Evolutionary conservation across 2,888 invertebrate genomes (phyloP), one percentile per base, ranked within the genome.

Genomic region (Monopis laevigella): DNA sequence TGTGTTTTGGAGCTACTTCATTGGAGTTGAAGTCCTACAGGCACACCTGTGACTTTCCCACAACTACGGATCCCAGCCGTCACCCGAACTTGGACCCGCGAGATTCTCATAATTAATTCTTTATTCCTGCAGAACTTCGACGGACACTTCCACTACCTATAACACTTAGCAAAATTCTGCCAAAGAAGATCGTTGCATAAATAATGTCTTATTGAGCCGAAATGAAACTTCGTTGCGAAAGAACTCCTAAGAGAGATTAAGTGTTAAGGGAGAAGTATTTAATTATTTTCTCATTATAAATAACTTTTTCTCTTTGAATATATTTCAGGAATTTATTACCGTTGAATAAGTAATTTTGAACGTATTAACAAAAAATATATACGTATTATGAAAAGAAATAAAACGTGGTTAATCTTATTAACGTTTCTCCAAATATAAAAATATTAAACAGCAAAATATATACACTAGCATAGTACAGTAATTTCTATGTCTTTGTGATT

Each of bases 21-120:
- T 32, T 32, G 32, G n/a, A n/a, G n/a, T 10, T 24, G 6, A 16
- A 12, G 11, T 14, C 18, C 34, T 21, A 19, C 21, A 48, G 66
- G 53, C 67, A 64, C 78, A 78, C 77, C 78, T 78, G 78, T 63
- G 60, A 54, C 68, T 59, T 66, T 77, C 78, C 77, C 78, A 78
- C 78, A 74, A 73, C 74, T 70, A 72, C 72, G 72, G 68, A 66
- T 58, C 16, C 6, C 7, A 40, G 40, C 28, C 28, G 29, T 12
- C 58, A 56, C 55, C 55, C 51, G 53, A 73, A 70, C 62, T 72
- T 71, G 59, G 59, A 29, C 61, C 70, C 66, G 62, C 58, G 55
- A 58, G 58, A 62, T 73, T 73, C 74, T 74, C 75, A 77, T 80
- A 78, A 80, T 78, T 80, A 78, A 80, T 80, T 80, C 78, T 78